These are phyloP conservation scores for Melanotaenia maccullochi DNA, from an alignment of 2,797 vertebrate genomes.

Conservation along the genomic window DNA sequence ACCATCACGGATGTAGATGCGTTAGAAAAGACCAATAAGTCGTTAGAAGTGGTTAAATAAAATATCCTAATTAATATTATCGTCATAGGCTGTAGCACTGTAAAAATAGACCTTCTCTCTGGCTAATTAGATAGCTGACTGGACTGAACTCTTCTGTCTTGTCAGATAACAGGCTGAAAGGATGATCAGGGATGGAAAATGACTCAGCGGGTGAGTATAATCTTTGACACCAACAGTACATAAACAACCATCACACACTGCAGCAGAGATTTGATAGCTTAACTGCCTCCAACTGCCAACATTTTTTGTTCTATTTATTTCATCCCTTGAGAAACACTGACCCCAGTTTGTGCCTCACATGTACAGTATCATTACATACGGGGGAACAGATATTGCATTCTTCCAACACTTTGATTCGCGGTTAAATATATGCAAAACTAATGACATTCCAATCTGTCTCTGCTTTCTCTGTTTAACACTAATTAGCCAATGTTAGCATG, in stretches of 20 bases:
- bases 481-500: slow-evolving; percentile 13
- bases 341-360: background rate
- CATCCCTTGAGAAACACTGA: background rate
- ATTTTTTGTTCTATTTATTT: background rate
- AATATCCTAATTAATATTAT: slow-evolving; percentile 23
- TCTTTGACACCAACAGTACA: background rate
- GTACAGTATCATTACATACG: background rate
- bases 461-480: background rate
- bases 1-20: background rate
- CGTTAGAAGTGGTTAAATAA: slow-evolving; percentile 26
- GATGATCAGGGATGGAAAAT: slow-evolving; percentile 12
- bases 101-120: slow-evolving; percentile 19
- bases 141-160: slow-evolving; percentile 21
- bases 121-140: slow-evolving; percentile 44
- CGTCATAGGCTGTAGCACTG: slow-evolving; percentile 5
- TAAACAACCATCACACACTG: background rate
- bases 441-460: background rate
- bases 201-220: background rate
- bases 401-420: background rate
- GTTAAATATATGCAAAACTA: slow-evolving; percentile 1
- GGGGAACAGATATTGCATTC: background rate
- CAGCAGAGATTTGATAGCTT: background rate
- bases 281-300: background rate
- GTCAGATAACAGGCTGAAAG: slow-evolving; percentile 18
- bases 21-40: background rate